phyloP scores from a whole-genome alignment of 2,797 vertebrate species.

The Coregonus ussuriensis region DNA sequence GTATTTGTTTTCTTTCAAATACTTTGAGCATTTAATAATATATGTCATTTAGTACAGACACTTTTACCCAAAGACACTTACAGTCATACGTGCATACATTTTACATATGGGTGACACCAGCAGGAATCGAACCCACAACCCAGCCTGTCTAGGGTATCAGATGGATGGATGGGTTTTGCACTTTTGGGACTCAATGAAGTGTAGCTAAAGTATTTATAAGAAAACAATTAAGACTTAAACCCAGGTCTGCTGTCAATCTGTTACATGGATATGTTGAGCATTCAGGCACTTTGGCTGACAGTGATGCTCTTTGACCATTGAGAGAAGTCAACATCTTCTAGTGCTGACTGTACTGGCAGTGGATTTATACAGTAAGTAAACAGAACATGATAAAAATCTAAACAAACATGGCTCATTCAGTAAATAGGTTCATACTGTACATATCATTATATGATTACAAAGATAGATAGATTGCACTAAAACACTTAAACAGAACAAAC shows the following conservation, averaged over 20 bases:
- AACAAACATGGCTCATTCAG: too few species aligned
- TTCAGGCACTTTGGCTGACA: neutral
- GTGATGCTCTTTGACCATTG: neutral
- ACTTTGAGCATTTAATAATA: neutral
- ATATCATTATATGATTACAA: too few species aligned
- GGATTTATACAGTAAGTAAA: neutral
- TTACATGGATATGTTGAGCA: neutral
- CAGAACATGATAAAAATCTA: neutral
- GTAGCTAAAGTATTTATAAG: neutral
- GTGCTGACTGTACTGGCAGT: neutral
- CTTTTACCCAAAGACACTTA: too few species aligned
- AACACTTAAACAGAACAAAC: neutral
- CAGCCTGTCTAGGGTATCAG: too few species aligned
- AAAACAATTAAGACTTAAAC: neutral
- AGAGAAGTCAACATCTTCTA: neutral
- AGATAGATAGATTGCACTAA: too few species aligned
- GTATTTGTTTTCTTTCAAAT: neutral
- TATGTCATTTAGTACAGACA: too few species aligned
- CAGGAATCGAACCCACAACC: too few species aligned
- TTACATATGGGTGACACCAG: too few species aligned
- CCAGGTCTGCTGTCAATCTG: neutral
- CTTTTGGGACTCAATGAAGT: neutral
- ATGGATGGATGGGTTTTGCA: neutral
- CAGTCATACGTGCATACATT: too few species aligned
- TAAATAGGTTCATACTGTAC: too few species aligned